Evolutionary conservation across 1,140 invertebrate species (phyloP).

Genomic region (Drosophila repleta): DNA sequence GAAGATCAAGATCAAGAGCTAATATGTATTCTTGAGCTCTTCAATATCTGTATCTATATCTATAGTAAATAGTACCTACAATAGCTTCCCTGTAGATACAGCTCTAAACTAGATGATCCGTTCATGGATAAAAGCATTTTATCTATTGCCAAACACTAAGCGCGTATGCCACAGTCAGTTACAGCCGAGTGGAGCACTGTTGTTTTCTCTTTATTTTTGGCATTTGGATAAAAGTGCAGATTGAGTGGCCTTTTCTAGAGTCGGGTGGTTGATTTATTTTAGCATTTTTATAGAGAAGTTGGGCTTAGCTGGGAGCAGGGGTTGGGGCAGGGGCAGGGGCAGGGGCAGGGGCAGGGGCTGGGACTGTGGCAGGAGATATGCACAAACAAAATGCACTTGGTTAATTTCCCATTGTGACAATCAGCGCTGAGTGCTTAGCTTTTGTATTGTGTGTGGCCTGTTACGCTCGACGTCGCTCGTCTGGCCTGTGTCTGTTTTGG

Average conservation of each 20-base stretch:
- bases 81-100: too few species aligned
- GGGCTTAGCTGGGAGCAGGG: background rate
- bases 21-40: too few species aligned
- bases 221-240: slow-evolving; percentile 38
- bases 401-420: slow-evolving; percentile 83
- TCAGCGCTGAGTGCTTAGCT: slow-evolving; percentile 76
- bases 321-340: background rate
- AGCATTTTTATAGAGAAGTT: slow-evolving; percentile 34
- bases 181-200: too few species aligned
- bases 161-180: too few species aligned
- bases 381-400: slow-evolving; percentile 82
- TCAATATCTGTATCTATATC: too few species aligned
- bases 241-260: slow-evolving; percentile 36
- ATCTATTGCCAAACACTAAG: too few species aligned
- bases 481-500: slow-evolving; percentile 26
- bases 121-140: too few species aligned
- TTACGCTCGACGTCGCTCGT: slow-evolving; percentile 4
- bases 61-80: too few species aligned
- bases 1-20: too few species aligned
- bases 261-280: slow-evolving; percentile 48
- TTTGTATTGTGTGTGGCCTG: slow-evolving; percentile 63
- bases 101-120: too few species aligned
- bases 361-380: slow-evolving; percentile 40
- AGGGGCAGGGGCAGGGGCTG: background rate
- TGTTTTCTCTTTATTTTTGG: slow-evolving; percentile 4